These are phyloP conservation scores for Morpho helenor DNA, from an alignment of 2,888 invertebrate genomes.

Conservation along the genomic window DNA sequence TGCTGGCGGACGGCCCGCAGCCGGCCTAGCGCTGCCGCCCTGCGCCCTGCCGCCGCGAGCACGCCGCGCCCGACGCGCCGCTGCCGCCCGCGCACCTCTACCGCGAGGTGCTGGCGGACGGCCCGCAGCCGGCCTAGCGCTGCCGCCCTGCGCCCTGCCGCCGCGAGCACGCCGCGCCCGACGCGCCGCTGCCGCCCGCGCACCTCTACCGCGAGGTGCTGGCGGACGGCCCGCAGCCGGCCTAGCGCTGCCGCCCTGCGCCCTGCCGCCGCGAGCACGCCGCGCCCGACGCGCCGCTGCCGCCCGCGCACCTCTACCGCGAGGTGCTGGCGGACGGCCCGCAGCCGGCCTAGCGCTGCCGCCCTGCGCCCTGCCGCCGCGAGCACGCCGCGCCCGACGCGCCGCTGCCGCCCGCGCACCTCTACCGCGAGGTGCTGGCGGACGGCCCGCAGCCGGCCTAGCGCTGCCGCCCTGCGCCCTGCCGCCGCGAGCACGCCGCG, in stretches of 20 bases:
- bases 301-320: conserved; percentile 61
- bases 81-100: conserved; percentile 65
- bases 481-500: too few relatives aligned
- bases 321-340: too few relatives aligned
- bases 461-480: too few relatives aligned
- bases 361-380: conserved; percentile 48
- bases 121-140: conserved; percentile 68
- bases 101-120: conserved; percentile 33
- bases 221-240: conserved; percentile 48
- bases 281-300: conserved; percentile 49
- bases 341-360: conserved; percentile 69
- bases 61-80: conserved; percentile 40
- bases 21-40: too few relatives aligned
- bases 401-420: background rate
- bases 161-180: conserved; percentile 70
- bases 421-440: background rate
- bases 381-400: conserved; percentile 39
- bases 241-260: conserved; percentile 68
- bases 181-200: conserved; percentile 36
- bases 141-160: conserved; percentile 65
- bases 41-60: background rate
- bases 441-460: background rate
- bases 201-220: conserved; percentile 48
- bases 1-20: too few relatives aligned
- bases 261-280: conserved; percentile 64